Conservation (phyloP, 2,113 vertebrate genomes). For the Myotis davidii region DNA sequence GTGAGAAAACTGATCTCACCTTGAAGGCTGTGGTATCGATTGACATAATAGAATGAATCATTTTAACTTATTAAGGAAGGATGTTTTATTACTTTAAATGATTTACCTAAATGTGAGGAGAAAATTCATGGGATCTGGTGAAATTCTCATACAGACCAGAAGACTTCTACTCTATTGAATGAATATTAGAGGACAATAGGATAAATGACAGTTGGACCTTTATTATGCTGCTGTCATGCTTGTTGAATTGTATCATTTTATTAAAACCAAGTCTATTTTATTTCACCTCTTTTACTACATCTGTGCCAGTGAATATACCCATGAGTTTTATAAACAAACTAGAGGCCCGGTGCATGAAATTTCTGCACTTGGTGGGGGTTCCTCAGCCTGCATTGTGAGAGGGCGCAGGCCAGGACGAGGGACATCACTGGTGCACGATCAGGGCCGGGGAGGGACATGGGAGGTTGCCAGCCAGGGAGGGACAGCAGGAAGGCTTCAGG, state of each 20-base stretch:
- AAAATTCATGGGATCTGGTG: background rate
- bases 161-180: background rate
- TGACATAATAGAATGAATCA: background rate
- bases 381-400: too few relatives aligned
- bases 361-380: too few relatives aligned
- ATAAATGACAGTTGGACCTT: background rate
- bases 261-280: background rate
- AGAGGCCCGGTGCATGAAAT: too few relatives aligned
- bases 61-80: background rate
- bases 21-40: background rate
- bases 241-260: background rate
- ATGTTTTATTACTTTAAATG: background rate
- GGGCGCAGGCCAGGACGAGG: too few relatives aligned
- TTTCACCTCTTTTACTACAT: constrained; percentile 25
- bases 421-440: too few relatives aligned
- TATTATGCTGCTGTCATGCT: background rate
- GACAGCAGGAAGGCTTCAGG: too few relatives aligned
- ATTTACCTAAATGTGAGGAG: background rate
- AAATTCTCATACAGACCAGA: background rate
- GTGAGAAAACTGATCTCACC: background rate
- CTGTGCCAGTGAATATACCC: background rate
- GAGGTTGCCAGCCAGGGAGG: too few relatives aligned
- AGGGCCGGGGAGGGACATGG: too few relatives aligned
- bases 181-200: background rate
- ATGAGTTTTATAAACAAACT: constrained; percentile 3